Conservation (phyloP, 2,113 vertebrate genomes). For the Poeciliopsis prolifica region DNA sequence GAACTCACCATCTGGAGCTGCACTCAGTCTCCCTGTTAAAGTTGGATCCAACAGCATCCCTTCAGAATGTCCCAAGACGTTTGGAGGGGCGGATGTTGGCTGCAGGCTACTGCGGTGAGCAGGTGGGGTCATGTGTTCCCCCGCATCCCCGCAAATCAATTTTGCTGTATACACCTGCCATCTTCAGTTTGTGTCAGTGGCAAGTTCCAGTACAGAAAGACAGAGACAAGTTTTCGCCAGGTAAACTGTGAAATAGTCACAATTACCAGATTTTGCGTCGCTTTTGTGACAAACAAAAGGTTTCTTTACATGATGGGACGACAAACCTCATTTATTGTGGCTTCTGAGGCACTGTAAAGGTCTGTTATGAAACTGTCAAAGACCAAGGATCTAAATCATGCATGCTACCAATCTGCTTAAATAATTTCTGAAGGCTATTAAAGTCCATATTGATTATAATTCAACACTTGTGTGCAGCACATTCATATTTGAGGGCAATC, state of each 20-base stretch:
- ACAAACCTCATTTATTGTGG: no score
- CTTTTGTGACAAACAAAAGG: no score
- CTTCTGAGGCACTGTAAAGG: no score
- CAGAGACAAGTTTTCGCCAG: neutral
- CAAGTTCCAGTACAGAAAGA: neutral
- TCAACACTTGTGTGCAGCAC: no score
- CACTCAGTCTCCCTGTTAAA: slow-evolving; percentile 15
- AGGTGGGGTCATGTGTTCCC: slow-evolving; percentile 13
- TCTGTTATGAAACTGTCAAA: no score
- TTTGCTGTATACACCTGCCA: slow-evolving; percentile 17
- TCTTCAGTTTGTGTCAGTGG: slow-evolving; percentile 29
- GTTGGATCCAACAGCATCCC: slow-evolving; percentile 5
- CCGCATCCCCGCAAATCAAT: slow-evolving; percentile 21
- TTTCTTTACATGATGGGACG: no score
- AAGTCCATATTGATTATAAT: no score
- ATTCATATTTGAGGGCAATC: no score
- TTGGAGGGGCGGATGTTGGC: slow-evolving; percentile 24
- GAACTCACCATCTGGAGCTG: slow-evolving; percentile 41
- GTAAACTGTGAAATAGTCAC: neutral
- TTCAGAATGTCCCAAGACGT: slow-evolving; percentile 17
- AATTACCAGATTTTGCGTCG: neutral
- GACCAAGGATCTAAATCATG: no score
- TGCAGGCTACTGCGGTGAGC: neutral
- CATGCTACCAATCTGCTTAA: no score
- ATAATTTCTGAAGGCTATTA: no score